Conservation (phyloP, 2,113 vertebrate genomes). For the Nerophis lumbriciformis region DNA sequence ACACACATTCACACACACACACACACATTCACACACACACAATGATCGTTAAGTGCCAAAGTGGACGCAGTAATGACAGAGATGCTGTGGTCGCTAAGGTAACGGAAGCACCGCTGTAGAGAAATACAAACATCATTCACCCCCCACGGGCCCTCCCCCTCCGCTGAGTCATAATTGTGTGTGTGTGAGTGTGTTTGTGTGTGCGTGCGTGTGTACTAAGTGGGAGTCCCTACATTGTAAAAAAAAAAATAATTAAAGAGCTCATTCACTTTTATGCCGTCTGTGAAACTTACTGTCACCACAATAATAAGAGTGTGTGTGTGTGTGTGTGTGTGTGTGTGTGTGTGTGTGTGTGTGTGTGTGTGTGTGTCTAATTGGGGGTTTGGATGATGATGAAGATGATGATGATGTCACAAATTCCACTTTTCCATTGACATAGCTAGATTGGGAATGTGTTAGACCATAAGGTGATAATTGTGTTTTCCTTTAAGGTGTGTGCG, state of each 20-base stretch:
- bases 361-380: conserved; percentile 7
- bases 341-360: conserved; percentile 8
- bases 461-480: conserved; percentile 55
- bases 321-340: conserved; percentile 7
- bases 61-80: conserved; percentile 62
- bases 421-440: conserved; percentile 62
- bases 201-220: conserved; percentile 3
- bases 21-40: conserved; percentile 20
- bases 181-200: conserved; percentile 33
- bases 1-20: conserved; percentile 20
- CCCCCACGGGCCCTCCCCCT: neutral
- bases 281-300: conserved; percentile 33
- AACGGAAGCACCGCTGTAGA: conserved; percentile 35
- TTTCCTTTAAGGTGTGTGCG: conserved; percentile 42
- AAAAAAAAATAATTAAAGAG: conserved; percentile 29
- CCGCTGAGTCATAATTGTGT: conserved; percentile 49
- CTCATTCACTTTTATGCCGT: conserved; percentile 25
- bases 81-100: conserved; percentile 52
- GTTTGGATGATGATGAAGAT: conserved; percentile 40
- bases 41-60: conserved; percentile 58
- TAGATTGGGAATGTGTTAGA: conserved; percentile 53
- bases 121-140: conserved; percentile 61
- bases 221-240: conserved; percentile 23
- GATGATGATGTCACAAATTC: conserved; percentile 59
- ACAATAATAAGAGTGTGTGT: conserved; percentile 35